Conservation (phyloP, 2,888 invertebrate species). For the Coenonympha glycerion region DNA sequence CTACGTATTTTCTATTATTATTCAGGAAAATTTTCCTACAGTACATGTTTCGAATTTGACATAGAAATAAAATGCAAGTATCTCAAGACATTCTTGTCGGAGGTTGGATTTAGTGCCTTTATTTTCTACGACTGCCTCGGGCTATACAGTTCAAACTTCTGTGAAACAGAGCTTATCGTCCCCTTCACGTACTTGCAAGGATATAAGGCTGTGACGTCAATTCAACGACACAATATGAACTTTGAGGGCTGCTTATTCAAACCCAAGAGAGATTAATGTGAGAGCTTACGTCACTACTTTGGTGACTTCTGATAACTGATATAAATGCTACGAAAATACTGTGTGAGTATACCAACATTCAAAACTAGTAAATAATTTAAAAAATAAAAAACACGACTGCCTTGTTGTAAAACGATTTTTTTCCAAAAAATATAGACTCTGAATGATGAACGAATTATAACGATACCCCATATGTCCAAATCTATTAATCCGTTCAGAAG, state of each 20-base stretch:
- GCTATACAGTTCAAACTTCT: slow-evolving; percentile 30
- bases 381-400: too few relatives aligned
- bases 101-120: slow-evolving; percentile 16
- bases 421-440: too few relatives aligned
- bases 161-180: slow-evolving; percentile 32
- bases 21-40: too few relatives aligned
- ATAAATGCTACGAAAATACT: too few relatives aligned
- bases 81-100: neutral
- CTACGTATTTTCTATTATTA: too few relatives aligned
- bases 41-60: neutral
- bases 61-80: neutral
- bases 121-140: slow-evolving; percentile 25
- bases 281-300: neutral
- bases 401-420: too few relatives aligned
- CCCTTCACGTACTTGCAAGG: slow-evolving; percentile 32
- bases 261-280: neutral
- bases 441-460: too few relatives aligned
- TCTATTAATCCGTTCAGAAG: too few relatives aligned
- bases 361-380: too few relatives aligned
- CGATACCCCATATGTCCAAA: too few relatives aligned
- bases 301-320: neutral
- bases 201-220: too few relatives aligned
- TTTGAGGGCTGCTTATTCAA: neutral
- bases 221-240: neutral
- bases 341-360: too few relatives aligned